Base-by-base conservation (phyloP, 2,888 invertebrate species). In the Pseudococcus viburni region DNA sequence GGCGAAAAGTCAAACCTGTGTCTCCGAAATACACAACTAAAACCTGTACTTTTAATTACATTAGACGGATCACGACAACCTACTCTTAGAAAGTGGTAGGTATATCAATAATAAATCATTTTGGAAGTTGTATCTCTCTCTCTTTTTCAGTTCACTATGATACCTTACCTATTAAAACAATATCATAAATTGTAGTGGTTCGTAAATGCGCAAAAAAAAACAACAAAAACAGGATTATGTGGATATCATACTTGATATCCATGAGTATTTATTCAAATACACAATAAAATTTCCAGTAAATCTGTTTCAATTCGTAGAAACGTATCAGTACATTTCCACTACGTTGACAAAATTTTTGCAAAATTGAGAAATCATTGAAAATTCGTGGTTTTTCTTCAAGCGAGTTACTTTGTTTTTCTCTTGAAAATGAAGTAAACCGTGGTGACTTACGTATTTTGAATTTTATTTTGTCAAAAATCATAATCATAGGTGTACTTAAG, bases 61-160 rank as follows among this genome's bases (percentile, higher is more conserved):
- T 46, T 42, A 46, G 80, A 83, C 42, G 46, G 80, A 83, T 46
- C 80, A 83, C 80, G 46, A 83, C 80, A 83, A 83, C 80, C 80
- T 83, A 83, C 80, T 83, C 80, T 83, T 83, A 83, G 80, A 83
- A 83, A 83, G 80, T 83, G 80, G 80, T 83, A 83, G 80, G 80
- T 83, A 83, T 83, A 83, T 83, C 46, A 46, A 83, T 83, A 46
- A 83, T 83, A 83, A 83, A 83, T 83, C 80, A 83, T 83, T 83
- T 83, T 83, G 80, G 80, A 46, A 83, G 80, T 83, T 42, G 80
- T 83, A 83, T 83, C 22, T 83, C 46, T 83, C 46, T 83, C 80
- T 83, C 77, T 77, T 19, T 46, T 83, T 83, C 19, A 83, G 46
- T 46, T 46, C 46, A 46, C 80, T 46, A 46, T 46, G 46, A 83